Base-by-base conservation (phyloP, 2,888 invertebrate genomes). In the Philaethria dido region DNA sequence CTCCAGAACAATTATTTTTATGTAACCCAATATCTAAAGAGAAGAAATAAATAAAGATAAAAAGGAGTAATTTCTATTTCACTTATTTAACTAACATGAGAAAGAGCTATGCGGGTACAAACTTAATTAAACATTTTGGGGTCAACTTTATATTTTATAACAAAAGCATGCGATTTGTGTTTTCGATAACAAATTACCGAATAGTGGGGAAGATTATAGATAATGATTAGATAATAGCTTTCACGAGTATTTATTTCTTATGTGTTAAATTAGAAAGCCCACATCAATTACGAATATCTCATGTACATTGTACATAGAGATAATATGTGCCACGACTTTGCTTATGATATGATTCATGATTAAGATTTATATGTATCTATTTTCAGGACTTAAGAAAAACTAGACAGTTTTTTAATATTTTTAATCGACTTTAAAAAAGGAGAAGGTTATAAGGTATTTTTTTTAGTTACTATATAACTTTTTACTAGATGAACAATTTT, bases 131-230 rank as follows among this genome's bases (percentile, higher is more conserved):
- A 79, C 80, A 72, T 77, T 65, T 68, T 59, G 59, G 72, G 73
- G 74, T 67, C 72, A 72, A 70, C 60, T 68, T 61, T 62, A 63
- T 66, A 48, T 45, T 50, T 71, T 73, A 75, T 76, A 77, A 76
- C 78, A 78, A 77, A 78, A 75, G 71, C 64, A 54, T 64, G 62
- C 74, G 80, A 82, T 80, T 79, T 75, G 72, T 72, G 68, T 73
- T 74, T 75, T 74, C 68, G 85, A 84, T 84, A 82, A 83, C 82
- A 78, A 78, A 80, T 80, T 80, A 72, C 71, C 64, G 69, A 69
- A 69, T 59, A 8, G 57, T 47, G 64, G 70, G 71, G 66, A 69
- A 54, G 72, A 72, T 72, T 29, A 18, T 33, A 72, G 71, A 71
- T 74, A 70, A 69, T 45, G 25, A 3, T 14, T 6, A 48, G 52